Percentiles rank a stretch among this genome's conserved stretches.
Conservation (phyloP, 1,140 invertebrate species). For the Lordiphosa stackelbergi region DNA sequence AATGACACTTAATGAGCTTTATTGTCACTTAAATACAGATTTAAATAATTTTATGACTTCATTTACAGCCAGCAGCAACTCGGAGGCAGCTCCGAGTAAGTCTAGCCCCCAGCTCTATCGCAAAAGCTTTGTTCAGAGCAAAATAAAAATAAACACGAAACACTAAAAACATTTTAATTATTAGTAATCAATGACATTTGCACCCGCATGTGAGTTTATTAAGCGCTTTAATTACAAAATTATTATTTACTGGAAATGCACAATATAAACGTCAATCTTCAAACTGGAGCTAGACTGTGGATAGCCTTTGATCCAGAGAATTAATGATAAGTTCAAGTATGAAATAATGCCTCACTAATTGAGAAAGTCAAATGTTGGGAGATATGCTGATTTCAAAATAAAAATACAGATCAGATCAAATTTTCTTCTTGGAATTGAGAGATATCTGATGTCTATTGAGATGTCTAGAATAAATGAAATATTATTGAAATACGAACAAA, state of each 20-base stretch:
- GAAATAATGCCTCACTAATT: too few species aligned
- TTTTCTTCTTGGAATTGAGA: too few species aligned
- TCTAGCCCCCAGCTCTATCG: constrained; percentile 14
- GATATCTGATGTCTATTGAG: too few species aligned
- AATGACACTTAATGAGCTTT: constrained; percentile 60
- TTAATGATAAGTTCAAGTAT: too few species aligned
- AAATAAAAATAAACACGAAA: constrained; percentile 24
- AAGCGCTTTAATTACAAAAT: constrained; percentile 42
- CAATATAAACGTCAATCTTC: too few species aligned
- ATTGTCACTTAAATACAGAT: constrained; percentile 71
- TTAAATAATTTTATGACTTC: constrained; percentile 68
- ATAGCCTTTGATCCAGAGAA: constrained; percentile 1
- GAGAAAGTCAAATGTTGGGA: too few species aligned
- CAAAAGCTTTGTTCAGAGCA: constrained; percentile 15
- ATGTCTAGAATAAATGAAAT: too few species aligned
- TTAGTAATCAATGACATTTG: constrained; percentile 65
- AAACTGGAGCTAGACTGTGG: not conserved
- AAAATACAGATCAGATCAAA: too few species aligned
- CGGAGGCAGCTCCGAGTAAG: constrained; percentile 6
- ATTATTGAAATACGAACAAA: too few species aligned
- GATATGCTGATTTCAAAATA: too few species aligned
- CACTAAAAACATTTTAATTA: constrained; percentile 47
- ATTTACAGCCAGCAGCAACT: constrained; percentile 34
- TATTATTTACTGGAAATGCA: constrained; percentile 25
- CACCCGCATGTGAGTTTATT: constrained; percentile 46